These are phyloP conservation scores for Bellardia pandia DNA, from an alignment of 2,888 invertebrate genomes.

Conservation along the genomic window DNA sequence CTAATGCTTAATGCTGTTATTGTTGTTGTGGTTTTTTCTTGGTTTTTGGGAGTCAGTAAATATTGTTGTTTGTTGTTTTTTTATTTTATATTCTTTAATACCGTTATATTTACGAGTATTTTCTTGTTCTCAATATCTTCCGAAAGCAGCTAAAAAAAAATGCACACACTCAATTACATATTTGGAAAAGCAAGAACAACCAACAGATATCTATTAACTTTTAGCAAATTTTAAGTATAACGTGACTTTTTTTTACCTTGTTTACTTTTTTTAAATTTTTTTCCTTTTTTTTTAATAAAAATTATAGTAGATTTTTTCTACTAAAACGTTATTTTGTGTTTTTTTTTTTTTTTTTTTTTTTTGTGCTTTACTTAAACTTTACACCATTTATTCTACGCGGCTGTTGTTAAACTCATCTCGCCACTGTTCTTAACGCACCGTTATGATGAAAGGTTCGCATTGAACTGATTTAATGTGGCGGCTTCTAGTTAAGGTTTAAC, in stretches of 20 bases:
- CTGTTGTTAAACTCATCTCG: background rate
- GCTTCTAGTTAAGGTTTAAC: constrained; percentile 37
- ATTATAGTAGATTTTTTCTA: background rate
- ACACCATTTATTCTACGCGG: background rate
- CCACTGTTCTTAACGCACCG: constrained; percentile 36
- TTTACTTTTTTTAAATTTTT: background rate
- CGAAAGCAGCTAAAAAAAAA: background rate
- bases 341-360: background rate
- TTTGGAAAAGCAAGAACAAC: background rate
- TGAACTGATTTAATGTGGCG: constrained; percentile 58
- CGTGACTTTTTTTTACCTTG: background rate
- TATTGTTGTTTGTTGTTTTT: constrained; percentile 16
- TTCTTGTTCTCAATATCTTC: constrained; percentile 2
- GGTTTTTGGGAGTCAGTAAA: background rate
- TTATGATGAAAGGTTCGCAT: constrained; percentile 57
- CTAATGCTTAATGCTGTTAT: background rate
- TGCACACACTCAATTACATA: background rate
- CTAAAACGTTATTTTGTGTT: too few species aligned
- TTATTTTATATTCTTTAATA: background rate
- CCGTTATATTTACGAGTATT: constrained; percentile 2
- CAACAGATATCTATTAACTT: background rate
- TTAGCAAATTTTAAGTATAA: background rate
- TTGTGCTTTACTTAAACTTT: background rate
- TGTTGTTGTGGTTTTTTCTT: background rate
- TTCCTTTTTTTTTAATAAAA: background rate